Base-by-base conservation (phyloP, 2,113 vertebrate species). In the Bubo blakistoni region DNA sequence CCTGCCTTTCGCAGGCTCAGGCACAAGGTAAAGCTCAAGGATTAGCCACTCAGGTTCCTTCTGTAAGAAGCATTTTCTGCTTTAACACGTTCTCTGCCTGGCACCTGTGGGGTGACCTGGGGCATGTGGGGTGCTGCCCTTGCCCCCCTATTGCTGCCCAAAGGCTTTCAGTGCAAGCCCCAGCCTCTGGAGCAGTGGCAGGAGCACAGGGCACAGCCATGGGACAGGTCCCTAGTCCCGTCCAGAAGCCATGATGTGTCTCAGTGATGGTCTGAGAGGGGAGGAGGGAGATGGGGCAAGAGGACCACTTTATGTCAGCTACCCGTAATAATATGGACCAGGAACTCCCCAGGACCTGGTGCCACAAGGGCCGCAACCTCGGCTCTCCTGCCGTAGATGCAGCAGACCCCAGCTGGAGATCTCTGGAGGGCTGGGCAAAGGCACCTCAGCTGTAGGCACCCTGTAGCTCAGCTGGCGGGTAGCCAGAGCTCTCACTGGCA, bases 241-340 rank as follows among this genome's bases (percentile, higher is more conserved):
- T 85, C 29, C 20, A 30, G 42, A 40, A 52, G 26, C 17, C 54
- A 32, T 0, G 0, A 7, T 4, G 44, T 49, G 38, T 55, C 14
- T 79, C 38, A 38, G 67, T 3, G 62, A 36, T 65, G 20, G 30
- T 77, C 51, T 82, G 82, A 32, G 46, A 70, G n/a, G 19, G 59
- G 20, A 42, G 54, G 34, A 76, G 61, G 78, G 13, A 47, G 17
- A 32, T 0, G 0, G 38, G 29, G 2, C 34, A 6, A n/a, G 36
- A 52, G 12, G 18, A 46, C 4, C 21, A 34, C 13, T 38, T 16
- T 44, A 9, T 78, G 52, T 58, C 55, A 70, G 55, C 24, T 70
- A 32, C 7, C 17, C 4, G 0, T n/a, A 49, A 21, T 11, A 27
- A 34, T 4, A 36, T 0, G 29, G 42, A 42, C 8, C 11, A 19